Evolutionary conservation across 2,888 invertebrate genomes (phyloP).

Genomic region (Ophioninae sp.): DNA sequence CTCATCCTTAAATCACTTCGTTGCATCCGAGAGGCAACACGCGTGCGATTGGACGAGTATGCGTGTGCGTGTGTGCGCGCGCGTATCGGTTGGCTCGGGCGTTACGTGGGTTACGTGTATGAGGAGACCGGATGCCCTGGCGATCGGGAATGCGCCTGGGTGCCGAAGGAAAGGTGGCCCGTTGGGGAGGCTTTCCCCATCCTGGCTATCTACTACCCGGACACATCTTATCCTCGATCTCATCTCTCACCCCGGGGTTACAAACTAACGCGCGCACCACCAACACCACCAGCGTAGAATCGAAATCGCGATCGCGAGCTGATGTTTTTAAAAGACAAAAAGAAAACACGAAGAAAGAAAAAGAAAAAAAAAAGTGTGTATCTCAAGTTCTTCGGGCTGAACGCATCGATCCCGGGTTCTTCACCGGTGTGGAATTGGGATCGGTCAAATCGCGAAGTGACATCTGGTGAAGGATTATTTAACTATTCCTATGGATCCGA

Average conservation of each 20-base stretch:
- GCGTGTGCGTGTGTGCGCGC: background rate
- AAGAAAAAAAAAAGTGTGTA: conserved; percentile 1
- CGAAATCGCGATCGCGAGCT: conserved; percentile 48
- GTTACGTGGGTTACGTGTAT: conserved; percentile 19
- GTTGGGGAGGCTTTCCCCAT: conserved; percentile 63
- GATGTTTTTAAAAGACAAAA: conserved; percentile 16
- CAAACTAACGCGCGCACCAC: conserved; percentile 70
- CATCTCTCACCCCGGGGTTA: conserved; percentile 74
- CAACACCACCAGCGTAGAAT: conserved; percentile 71
- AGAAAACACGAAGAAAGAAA: conserved; percentile 1
- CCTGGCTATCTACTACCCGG: conserved; percentile 75
- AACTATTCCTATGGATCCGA: too few species aligned
- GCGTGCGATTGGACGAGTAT: background rate
- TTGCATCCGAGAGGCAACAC: conserved; percentile 2
- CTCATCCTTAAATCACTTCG: conserved; percentile 38
- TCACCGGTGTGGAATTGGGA: too few species aligned
- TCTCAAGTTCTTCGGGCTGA: too few species aligned
- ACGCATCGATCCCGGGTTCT: too few species aligned
- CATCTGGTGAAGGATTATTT: too few species aligned
- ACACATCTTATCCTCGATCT: conserved; percentile 78
- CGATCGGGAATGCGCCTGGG: conserved; percentile 41
- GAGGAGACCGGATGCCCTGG: conserved; percentile 33
- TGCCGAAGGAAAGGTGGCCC: conserved; percentile 53
- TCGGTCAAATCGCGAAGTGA: too few species aligned
- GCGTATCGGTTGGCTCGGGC: background rate